These are phyloP conservation scores for Cheilosia soror DNA, from an alignment of 2,888 invertebrate species.

Conservation along the genomic window DNA sequence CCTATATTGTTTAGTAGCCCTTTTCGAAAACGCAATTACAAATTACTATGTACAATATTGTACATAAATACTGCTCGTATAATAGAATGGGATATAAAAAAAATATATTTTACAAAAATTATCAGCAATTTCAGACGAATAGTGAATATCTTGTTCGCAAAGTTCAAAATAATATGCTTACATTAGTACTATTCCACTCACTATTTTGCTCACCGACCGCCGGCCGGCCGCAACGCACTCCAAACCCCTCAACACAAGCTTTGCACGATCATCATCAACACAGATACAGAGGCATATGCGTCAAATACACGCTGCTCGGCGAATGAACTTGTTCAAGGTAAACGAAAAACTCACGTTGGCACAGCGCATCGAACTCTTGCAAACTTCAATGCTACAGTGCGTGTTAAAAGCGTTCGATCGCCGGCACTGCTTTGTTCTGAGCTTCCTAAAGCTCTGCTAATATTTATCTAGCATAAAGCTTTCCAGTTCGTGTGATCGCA, in stretches of 20 bases:
- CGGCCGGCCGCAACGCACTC: conserved; percentile 3
- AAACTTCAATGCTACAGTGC: conserved; percentile 71
- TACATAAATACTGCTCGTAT: too few species aligned
- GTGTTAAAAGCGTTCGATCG: conserved; percentile 59
- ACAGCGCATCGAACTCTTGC: conserved; percentile 75
- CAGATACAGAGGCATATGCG: conserved; percentile 44
- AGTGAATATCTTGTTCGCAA: conserved; percentile 1
- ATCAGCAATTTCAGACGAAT: background rate
- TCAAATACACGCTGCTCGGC: conserved; percentile 32
- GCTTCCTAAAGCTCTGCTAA: conserved; percentile 28
- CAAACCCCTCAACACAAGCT: conserved; percentile 24
- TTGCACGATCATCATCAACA: conserved; percentile 49
- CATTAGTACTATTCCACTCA: conserved; percentile 29
- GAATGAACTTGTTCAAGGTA: conserved; percentile 75
- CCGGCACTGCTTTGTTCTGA: conserved; percentile 49
- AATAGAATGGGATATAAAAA: too few species aligned
- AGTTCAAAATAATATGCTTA: conserved; percentile 19
- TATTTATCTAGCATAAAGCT: conserved; percentile 54
- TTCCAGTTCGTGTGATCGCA: conserved; percentile 42
- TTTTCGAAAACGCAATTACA: too few species aligned
- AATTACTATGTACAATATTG: too few species aligned
- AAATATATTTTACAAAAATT: too few species aligned
- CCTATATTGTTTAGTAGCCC: too few species aligned
- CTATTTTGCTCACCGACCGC: conserved; percentile 34
- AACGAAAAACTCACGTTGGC: conserved; percentile 62